A percentile compares a stretch with the other conserved stretches of the same genome.
Evolutionary conservation across 2,113 vertebrate genomes (phyloP).

Genomic region (Muntiacus muntjak): DNA sequence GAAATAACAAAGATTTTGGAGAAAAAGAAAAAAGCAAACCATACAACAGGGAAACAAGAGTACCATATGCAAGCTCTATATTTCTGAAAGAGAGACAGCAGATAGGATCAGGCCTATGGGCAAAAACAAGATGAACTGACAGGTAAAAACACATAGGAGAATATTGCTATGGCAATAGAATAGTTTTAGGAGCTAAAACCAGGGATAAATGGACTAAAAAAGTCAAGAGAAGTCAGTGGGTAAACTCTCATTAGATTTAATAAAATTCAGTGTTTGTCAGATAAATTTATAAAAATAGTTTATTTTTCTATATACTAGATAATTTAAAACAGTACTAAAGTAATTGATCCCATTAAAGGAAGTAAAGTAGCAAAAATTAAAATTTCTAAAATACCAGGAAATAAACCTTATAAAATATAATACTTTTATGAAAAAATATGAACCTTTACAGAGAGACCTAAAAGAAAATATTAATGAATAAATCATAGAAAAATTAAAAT

Average conservation of each 20-base stretch:
- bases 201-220: neutral
- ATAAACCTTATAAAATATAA: neutral
- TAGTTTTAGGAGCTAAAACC: neutral
- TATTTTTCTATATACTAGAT: neutral
- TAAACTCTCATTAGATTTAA: neutral
- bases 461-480: neutral
- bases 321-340: neutral
- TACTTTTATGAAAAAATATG: neutral
- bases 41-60: neutral
- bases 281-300: neutral
- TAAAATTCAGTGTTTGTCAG: neutral
- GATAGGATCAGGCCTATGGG: neutral
- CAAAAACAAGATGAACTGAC: neutral
- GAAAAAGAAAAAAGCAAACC: neutral
- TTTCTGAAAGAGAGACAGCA: neutral
- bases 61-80: neutral
- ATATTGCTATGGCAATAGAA: neutral
- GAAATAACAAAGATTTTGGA: neutral
- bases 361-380: neutral
- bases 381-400: neutral
- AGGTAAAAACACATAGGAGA: neutral
- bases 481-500: neutral
- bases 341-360: neutral
- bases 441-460: neutral
- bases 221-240: neutral